Conservation (phyloP, 1,140 invertebrate genomes). For the Trachelipus rathkii region DNA sequence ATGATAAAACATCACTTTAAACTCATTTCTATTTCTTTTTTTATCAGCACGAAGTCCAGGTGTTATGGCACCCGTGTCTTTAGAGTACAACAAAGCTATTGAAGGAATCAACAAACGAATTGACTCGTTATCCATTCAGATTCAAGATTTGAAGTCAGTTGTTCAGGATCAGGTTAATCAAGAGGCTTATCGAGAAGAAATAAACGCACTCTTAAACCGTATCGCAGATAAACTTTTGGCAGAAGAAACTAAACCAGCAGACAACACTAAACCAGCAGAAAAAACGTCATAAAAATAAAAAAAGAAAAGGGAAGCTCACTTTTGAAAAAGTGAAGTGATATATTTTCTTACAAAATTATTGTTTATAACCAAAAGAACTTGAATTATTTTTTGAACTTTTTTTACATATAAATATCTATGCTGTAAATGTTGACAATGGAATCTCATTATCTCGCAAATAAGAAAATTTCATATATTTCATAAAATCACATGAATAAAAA, state of each 20-base stretch:
- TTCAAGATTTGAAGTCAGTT: not conserved
- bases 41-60: not conserved
- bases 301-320: not conserved
- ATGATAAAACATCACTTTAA: not conserved
- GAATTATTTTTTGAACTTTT: no score
- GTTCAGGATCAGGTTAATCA: conserved; percentile 13
- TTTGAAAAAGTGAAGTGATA: no score
- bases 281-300: not conserved
- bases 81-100: not conserved
- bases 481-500: no score
- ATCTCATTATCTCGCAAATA: no score
- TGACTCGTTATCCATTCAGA: not conserved
- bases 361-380: no score
- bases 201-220: conserved; percentile 13
- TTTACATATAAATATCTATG: no score
- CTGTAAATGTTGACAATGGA: no score
- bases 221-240: conserved; percentile 20
- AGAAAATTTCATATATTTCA: no score
- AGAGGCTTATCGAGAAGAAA: not conserved
- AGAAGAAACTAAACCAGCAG: not conserved
- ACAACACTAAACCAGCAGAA: not conserved
- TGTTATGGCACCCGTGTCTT: not conserved
- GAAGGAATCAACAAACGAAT: not conserved
- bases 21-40: not conserved
- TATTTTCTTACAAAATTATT: no score